Evolutionary conservation across 2,113 vertebrate species (phyloP), one percentile per base, ranked within the genome.

Genomic region (Zosterops japonicus): DNA sequence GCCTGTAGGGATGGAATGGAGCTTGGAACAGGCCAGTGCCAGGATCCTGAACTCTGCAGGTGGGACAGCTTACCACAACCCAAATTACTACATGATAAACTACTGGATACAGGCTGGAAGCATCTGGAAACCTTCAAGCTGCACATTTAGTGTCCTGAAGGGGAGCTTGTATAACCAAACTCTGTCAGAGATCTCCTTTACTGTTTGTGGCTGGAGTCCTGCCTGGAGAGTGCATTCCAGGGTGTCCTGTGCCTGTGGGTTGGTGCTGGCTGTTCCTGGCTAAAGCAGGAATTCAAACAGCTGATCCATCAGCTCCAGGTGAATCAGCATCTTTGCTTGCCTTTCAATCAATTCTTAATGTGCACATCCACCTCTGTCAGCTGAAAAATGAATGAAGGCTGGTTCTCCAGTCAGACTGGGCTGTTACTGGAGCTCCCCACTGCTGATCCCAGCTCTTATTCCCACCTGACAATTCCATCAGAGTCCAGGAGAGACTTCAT

Each of bases 91-190:
- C 75, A 7, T 83, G 72, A 77, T 70, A 7, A 82, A 74, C 85
- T 92, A 8, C 82, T 93, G 83, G 56, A 36, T 63, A 75, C 69
- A 70, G 76, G 44, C 83, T 94, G 72, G 27, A 60, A 86, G 72
- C 91, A 90, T 97, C 93, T 97, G 96, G 96, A 96, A 94, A n/a
- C 36, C 47, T 60, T 95, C 86, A 94, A 6, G 60, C 25, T 22
- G 49, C 22, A n/a, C 70, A 47, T 52, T 80, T 76, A 72, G 87
- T 78, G 86, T 87, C 63, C 47, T 77, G 76, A 53, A 88, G 55
- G 80, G 88, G 50, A 50, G 71, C 65, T 85, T 69, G 91, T 64
- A 11, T 69, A 90, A 61, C 52, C 93, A 92, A 47, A 9, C 77
- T 56, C 56, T 81, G 59, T 71, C 65, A 75, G 64, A 84, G 65